Base-by-base conservation (phyloP, 1,140 invertebrate species). In the Samia ricini region DNA sequence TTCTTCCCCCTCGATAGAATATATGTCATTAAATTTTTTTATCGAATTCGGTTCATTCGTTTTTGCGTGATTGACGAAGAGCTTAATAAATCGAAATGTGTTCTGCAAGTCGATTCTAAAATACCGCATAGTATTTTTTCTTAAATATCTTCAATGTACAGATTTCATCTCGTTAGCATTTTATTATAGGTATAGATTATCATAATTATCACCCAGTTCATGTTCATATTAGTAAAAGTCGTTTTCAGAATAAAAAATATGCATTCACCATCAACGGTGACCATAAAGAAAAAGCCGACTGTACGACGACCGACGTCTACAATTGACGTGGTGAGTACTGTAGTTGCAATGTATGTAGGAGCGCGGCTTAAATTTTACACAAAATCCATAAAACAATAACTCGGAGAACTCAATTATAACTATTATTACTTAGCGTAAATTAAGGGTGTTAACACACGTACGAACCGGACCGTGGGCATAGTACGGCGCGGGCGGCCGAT, bases 221-320 rank as follows among this genome's bases (percentile, higher is more conserved):
- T 54, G 52, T 50, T 20, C n/a, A 50, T 7, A 5, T 3, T 50
- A 19, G 19, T 20, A 4, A 15, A 56, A 48, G 12, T 49, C 23
- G 20, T 24, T 72, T 72, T 84, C 42, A 88, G 89, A 57, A 83
- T 83, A 7, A 80, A 76, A 64, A 82, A 74, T 56, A 85, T 85
- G 82, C 77, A 69, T 15, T 59, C 69, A 2, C 21, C 23, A 6
- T 50, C 57, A 5, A n/a, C 7, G 21, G 20, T 23, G 20, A 49
- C 36, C 1, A 50, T 50, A 12, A 48, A 22, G 15, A 12, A 5
- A 18, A 4, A 4, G n/a, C 36, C n/a, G 1, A 42, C 7, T 42
- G 21, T 59, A n/a, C 8, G 12, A n/a, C 19, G 57, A 49, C 57
- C 66, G 6, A 69, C 62, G 2, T 75, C 72, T 7, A 49, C 21